Evolutionary conservation across 2,113 vertebrate genomes (phyloP), one percentile per base, ranked within the genome.

Genomic region (Solea senegalensis): DNA sequence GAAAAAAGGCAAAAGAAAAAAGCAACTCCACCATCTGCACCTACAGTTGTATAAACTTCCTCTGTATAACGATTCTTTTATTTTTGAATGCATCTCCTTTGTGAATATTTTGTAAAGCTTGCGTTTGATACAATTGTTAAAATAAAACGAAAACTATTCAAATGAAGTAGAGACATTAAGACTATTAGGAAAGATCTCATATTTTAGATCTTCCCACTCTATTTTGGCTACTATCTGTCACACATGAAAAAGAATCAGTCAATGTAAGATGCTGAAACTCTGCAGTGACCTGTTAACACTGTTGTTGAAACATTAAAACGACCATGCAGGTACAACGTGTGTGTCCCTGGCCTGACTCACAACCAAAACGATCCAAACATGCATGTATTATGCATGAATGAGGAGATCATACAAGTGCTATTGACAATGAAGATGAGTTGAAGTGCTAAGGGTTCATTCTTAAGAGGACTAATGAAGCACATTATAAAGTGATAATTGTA

Each of bases 391-490:
- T 8, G 12, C 44, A 4, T 16, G 54, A 62, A 83, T 45, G 43
- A 50, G 58, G 28, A 40, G 27, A 50, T 3, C 28, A 55, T 28
- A 8, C 15, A 34, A 48, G n/a, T 27, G 15, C 62, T 53, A 12
- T 68, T 76, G 7, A 80, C 49, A 52, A 27, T 49, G 44, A 50
- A 16, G 45, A 65, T 74, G 12, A 12, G 8, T 72, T 64, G 5
- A 62, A 52, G 5, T 81, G 57, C 63, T 41, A 71, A 75, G 43
- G 52, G 51, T 41, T 14, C 61, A 74, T 48, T 44, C 53, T 71
- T 46, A 49, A 60, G 71, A 69, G 15, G 39, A 46, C 48, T 58
- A 72, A 62, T 74, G 55, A 65, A 76, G 1, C 43, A 15, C 54
- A 62, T 81, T 69, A 45, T 45, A 61, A 21, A 76, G 41, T 63